Evolutionary conservation across 2,888 invertebrate genomes (phyloP).

Genomic region (Drosophila setosimentum): DNA sequence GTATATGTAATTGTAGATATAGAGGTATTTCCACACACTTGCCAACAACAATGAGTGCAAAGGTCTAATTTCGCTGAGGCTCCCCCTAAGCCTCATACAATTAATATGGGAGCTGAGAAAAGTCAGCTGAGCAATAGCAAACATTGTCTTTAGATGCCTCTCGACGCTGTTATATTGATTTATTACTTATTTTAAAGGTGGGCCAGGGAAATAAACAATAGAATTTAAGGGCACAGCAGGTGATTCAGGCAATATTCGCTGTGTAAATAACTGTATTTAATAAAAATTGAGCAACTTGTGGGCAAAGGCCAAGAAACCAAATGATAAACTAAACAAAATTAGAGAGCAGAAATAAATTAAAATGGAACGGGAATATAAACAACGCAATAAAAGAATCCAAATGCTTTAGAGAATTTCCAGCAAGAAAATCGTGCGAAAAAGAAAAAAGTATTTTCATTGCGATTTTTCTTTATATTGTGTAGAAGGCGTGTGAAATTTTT

Average conservation of each 20-base stretch:
- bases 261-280: conserved; percentile 5
- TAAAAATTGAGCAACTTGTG: conserved; percentile 11
- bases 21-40: conserved; percentile 1
- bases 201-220: conserved; percentile 3
- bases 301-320: neutral
- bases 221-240: conserved; percentile 14
- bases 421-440: conserved; percentile 28
- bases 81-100: neutral
- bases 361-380: conserved; percentile 8
- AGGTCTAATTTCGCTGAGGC: neutral
- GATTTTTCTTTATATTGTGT: conserved; percentile 8
- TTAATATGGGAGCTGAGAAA: conserved; percentile 19
- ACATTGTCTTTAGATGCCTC: neutral
- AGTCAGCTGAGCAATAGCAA: conserved; percentile 26
- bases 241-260: conserved; percentile 1
- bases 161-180: neutral
- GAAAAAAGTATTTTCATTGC: neutral
- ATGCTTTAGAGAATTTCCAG: conserved; percentile 32
- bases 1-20: neutral
- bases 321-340: conserved; percentile 16
- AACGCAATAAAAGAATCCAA: conserved; percentile 10
- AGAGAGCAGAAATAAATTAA: conserved; percentile 11
- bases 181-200: conserved; percentile 14
- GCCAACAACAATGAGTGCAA: neutral
- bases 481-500: conserved; percentile 35